Evolutionary conservation across 2,797 vertebrate genomes (phyloP).

Genomic region (Pterois miles): DNA sequence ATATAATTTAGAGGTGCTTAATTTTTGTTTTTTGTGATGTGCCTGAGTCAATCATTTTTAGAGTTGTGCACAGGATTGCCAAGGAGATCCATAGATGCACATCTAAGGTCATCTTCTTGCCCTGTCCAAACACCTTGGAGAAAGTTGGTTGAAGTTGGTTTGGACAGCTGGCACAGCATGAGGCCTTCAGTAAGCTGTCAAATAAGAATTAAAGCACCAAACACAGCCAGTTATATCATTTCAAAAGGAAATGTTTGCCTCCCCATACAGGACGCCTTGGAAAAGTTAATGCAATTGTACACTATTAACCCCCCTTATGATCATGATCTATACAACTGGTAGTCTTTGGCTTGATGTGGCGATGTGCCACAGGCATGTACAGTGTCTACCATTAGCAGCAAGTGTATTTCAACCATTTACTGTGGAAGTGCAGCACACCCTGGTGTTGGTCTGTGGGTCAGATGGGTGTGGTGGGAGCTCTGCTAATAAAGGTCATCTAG

Average conservation of each 20-base stretch:
- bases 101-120: neutral
- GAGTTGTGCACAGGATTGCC: neutral
- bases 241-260: neutral
- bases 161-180: neutral
- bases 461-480: neutral
- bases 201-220: neutral
- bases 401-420: neutral
- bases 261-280: neutral
- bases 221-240: neutral
- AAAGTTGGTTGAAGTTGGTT: neutral
- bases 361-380: neutral
- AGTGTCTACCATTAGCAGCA: neutral
- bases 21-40: neutral
- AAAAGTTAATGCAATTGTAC: neutral
- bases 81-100: neutral
- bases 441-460: neutral
- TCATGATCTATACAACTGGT: neutral
- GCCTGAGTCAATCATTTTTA: neutral
- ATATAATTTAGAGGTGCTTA: neutral
- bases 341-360: neutral
- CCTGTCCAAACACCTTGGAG: neutral
- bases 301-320: neutral
- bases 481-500: conserved; percentile 21
- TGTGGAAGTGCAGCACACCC: neutral
- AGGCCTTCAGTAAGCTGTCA: neutral